Base-by-base conservation (phyloP, 2,888 invertebrate genomes). In the Drosophila mettleri region DNA sequence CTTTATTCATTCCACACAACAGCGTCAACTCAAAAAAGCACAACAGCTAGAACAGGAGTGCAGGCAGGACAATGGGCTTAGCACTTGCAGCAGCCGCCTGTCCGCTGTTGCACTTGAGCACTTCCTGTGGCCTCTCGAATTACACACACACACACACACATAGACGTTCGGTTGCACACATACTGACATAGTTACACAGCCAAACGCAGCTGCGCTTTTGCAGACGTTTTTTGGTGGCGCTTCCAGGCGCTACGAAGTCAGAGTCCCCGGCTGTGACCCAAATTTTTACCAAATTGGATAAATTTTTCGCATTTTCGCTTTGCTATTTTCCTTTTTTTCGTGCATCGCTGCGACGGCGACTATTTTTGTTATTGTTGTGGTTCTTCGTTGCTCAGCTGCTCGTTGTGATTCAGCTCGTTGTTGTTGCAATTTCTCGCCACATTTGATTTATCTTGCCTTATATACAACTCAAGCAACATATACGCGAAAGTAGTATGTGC, bases 221-320 rank as follows among this genome's bases (percentile, higher is more conserved):
- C 81, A 64, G 86, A 63, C 73, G 61, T 61, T 77, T 77, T 77
- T 76, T 55, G 74, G 78, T 69, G 49, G 69, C 55, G 74, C 74
- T 84, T 84, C 68, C 83, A 76, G 78, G 60, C 68, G 65, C 60
- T 66, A 57, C 60, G 53, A 43, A 54, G 54, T 33, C 54, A 54
- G 31, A 34, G 69, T 71, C 71, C 81, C 80, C 84, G 78, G 78
- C 74, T 86, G 83, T 89, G 89, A 89, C 89, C 89, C 72, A 89
- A 90, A 89, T 89, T 90, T 89, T 89, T 89, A 84, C 89, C 84
- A 89, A 89, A 89, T 89, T 89, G 90, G 89, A 90, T 89, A 89
- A 86, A 89, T 89, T 90, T 89, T 90, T 90, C 89, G 89, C 89
- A 88, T 89, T 89, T 89, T 88, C 86, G 71, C 78, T 80, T 74